These are phyloP conservation scores for Leptocoma aspasia DNA, from an alignment of 2,113 vertebrate species.

Conservation along the genomic window DNA sequence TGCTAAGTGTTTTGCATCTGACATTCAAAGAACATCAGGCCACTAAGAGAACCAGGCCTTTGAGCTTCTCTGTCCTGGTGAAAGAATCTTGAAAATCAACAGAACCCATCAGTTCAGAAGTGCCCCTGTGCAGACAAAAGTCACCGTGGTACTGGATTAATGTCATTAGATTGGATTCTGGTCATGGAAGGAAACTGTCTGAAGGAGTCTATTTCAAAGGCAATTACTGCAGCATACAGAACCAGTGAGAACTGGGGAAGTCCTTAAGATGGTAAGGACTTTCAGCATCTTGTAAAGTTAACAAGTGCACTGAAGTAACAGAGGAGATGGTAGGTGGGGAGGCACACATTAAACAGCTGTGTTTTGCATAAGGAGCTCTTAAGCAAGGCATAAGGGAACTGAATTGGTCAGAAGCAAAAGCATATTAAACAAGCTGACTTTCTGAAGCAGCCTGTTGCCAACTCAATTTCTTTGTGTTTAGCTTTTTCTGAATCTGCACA, in stretches of 20 bases:
- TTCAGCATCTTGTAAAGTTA: neutral
- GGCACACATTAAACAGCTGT: neutral
- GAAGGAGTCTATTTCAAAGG: neutral
- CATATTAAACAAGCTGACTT: neutral
- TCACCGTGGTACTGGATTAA: neutral
- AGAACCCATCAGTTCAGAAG: neutral
- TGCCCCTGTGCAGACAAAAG: neutral
- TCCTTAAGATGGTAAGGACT: neutral
- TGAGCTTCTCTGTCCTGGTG: neutral
- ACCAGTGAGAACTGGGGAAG: neutral
- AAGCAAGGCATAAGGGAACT: neutral
- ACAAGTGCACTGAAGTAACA: neutral
- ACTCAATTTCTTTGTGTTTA: neutral
- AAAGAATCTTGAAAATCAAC: neutral
- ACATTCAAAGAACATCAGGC: neutral
- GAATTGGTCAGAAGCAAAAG: neutral
- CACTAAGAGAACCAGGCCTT: neutral
- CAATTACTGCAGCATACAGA: neutral
- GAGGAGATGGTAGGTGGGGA: neutral
- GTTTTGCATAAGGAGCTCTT: neutral
- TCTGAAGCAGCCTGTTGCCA: neutral
- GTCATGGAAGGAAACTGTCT: neutral
- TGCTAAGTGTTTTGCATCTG: neutral
- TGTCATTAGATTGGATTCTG: neutral
- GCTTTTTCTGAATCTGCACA: neutral